These are phyloP conservation scores for Prosapia bicincta DNA, from an alignment of 2,888 invertebrate species.

Conservation along the genomic window DNA sequence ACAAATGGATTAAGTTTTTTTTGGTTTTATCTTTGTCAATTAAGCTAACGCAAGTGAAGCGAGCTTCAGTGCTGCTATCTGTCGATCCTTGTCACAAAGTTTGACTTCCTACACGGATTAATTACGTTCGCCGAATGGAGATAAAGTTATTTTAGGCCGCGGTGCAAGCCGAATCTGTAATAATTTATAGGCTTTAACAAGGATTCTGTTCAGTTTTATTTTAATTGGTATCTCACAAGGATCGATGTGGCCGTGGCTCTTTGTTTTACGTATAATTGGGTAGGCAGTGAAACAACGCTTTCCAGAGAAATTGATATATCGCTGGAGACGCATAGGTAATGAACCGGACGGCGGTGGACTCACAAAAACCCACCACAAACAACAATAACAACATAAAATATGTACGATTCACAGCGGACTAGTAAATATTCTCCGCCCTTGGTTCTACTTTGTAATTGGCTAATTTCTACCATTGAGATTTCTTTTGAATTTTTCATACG, in stretches of 20 bases:
- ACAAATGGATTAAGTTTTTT: no score
- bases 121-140: neutral
- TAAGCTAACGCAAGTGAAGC: neutral
- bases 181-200: neutral
- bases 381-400: neutral
- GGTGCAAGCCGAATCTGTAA: neutral
- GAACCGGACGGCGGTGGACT: neutral
- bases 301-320: neutral
- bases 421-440: neutral
- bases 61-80: neutral
- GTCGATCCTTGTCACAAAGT: neutral
- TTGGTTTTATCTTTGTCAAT: no score
- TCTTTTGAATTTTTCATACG: neutral
- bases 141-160: neutral
- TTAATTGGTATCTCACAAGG: neutral
- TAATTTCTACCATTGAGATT: neutral
- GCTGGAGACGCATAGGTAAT: neutral
- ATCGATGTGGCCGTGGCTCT: neutral
- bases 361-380: neutral
- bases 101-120: neutral
- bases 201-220: neutral
- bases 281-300: neutral
- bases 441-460: neutral
- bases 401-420: neutral
- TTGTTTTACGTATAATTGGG: neutral